Evolutionary conservation across 2,113 vertebrate species (phyloP), one percentile per base, ranked within the genome.

Genomic region (Ciconia maguari): DNA sequence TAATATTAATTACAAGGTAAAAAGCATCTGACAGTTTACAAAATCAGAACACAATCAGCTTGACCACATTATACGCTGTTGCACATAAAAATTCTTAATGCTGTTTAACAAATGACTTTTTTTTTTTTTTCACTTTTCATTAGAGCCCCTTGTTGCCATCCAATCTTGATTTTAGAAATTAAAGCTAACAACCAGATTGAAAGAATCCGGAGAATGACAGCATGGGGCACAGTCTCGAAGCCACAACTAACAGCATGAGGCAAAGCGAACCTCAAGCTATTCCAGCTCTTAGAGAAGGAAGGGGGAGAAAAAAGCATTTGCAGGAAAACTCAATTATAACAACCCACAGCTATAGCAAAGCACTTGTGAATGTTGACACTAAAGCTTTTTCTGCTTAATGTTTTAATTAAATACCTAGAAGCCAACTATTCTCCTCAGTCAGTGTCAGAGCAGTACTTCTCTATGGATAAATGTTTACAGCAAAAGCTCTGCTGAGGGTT

Each of bases 331-430:
- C 97, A 98, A 97, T 98, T 98, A 98, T 96, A 96, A 92, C 85
- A 96, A 97, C 76, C 79, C 90, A 96, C 84, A 77, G 96, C 96
- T 96, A 95, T 90, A 96, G 93, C 87, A 95, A 97, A 98, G 94
- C 92, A 96, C 96, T 98, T 97, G 94, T 94, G 97, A 96, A 96
- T 98, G 97, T 98, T 98, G 98, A 98, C 98, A 97, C 44, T 94
- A 97, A 98, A 48, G 88, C 97, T 96, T 97, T 98, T 97, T 93
- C 95, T 95, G 77, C 98, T 98, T 98, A 98, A 98, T 98, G 97
- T 98, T 98, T 98, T 99, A 98, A 98, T 98, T 98, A 98, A 98
- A 98, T 98, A 98, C 97, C 98, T 98, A 97, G 96, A 98, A 98
- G 97, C 96, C 97, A 97, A 93, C 49, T 92, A 96, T 97, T 97